Percentiles rank a stretch among this genome's conserved stretches.
Evolutionary conservation across 1,140 invertebrate species (phyloP).

Genomic region (Muscidifurax raptorellus): DNA sequence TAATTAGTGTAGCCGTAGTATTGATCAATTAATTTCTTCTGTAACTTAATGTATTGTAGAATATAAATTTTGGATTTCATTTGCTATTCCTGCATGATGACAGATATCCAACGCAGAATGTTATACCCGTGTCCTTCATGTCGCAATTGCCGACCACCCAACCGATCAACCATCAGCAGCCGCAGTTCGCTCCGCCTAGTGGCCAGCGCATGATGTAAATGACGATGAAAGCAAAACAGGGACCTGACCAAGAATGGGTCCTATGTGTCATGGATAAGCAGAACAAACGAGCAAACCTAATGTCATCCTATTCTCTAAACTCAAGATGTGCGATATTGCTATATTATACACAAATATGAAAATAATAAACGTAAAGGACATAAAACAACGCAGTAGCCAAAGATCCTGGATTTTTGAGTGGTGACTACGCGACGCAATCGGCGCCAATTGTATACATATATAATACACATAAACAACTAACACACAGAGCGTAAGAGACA

Average conservation of each 20-base stretch:
- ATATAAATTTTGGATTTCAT: not conserved
- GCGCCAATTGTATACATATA: constrained; percentile 6
- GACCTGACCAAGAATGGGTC: not conserved
- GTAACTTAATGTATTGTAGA: not conserved
- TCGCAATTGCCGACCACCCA: constrained; percentile 58
- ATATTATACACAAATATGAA: constrained; percentile 65
- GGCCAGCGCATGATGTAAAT: constrained; percentile 69
- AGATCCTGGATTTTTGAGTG: constrained; percentile 62
- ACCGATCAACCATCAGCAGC: constrained; percentile 55
- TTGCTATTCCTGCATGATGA: constrained; percentile 23
- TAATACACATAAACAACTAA: not conserved
- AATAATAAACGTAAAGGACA: constrained; percentile 56
- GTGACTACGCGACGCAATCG: not conserved
- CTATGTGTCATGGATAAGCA: constrained; percentile 4
- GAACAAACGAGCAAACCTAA: constrained; percentile 35
- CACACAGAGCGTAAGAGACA: not conserved
- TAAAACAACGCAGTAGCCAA: constrained; percentile 63
- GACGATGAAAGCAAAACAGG: constrained; percentile 41
- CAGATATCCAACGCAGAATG: constrained; percentile 64
- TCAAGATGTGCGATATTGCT: constrained; percentile 66
- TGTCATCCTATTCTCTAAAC: constrained; percentile 61
- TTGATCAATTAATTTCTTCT: not conserved
- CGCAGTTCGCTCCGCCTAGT: constrained; percentile 66
- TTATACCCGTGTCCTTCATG: constrained; percentile 55
- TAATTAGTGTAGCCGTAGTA: not conserved